Evolutionary conservation across 2,888 invertebrate genomes (phyloP).

Genomic region (Anthrax anthrax): DNA sequence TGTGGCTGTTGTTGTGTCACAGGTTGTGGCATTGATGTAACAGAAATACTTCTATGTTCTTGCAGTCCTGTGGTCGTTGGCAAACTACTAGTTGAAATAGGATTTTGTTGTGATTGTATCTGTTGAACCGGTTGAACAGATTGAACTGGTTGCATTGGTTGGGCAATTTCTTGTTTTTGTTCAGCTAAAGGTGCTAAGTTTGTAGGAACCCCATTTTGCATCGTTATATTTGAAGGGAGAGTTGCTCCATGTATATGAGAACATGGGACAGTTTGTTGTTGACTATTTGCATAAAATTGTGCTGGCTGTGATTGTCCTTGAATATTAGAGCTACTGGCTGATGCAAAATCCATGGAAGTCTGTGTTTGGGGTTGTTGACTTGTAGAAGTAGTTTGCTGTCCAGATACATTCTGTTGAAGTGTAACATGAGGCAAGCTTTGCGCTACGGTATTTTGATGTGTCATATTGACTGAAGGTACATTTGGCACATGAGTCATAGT

Average conservation of each 20-base stretch:
- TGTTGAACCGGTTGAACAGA: neutral
- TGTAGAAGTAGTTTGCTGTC: conserved; percentile 31
- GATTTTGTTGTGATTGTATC: conserved; percentile 13
- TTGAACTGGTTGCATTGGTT: conserved; percentile 15
- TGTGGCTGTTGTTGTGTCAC: conserved; percentile 1
- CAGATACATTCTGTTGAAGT: conserved; percentile 38
- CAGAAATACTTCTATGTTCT: neutral
- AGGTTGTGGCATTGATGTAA: neutral
- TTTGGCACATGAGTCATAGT: conserved; percentile 40
- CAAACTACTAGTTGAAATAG: neutral
- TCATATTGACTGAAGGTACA: conserved; percentile 22
- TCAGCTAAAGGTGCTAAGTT: conserved; percentile 5
- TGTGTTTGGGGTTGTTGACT: conserved; percentile 11
- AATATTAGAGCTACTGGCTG: conserved; percentile 32
- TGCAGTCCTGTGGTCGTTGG: neutral
- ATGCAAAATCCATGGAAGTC: neutral
- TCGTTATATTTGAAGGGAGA: conserved; percentile 20
- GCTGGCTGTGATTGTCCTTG: conserved; percentile 18
- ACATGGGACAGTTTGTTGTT: conserved; percentile 15
- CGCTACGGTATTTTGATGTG: conserved; percentile 29
- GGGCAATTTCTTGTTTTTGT: conserved; percentile 9
- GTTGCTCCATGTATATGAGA: conserved; percentile 21
- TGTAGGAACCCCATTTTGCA: conserved; percentile 18
- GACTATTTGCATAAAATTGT: conserved; percentile 8
- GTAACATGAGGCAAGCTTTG: conserved; percentile 43